phyloP scores from a whole-genome alignment of 2,113 vertebrate genomes.

The Forbesichthys agassizii region DNA sequence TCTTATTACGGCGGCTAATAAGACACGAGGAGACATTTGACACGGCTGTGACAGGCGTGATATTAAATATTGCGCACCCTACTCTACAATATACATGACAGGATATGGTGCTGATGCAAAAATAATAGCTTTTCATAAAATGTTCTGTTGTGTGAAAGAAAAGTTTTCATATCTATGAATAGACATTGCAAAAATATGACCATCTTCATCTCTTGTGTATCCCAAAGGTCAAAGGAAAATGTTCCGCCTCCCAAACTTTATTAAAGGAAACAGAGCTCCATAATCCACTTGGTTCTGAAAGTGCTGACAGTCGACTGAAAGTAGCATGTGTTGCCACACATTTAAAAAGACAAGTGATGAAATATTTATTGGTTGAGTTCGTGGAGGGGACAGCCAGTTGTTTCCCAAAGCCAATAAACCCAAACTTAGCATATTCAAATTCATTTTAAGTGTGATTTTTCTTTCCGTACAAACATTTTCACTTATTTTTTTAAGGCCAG shows the following conservation, averaged over 20 bases:
- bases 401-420: conserved; percentile 10
- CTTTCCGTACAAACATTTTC: background rate
- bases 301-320: background rate
- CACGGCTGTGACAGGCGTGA: conserved; percentile 22
- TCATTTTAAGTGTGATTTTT: background rate
- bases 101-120: background rate
- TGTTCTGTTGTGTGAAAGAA: background rate
- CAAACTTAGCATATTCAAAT: conserved; percentile 13
- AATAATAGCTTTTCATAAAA: background rate
- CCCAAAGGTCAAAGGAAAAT: conserved; percentile 20
- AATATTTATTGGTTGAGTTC: conserved; percentile 26
- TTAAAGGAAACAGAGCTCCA: background rate
- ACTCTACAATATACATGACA: conserved; percentile 23
- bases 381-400: background rate
- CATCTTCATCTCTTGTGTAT: conserved; percentile 6
- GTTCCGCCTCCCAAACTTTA: background rate
- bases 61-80: conserved; percentile 32
- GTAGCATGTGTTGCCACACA: conserved; percentile 18
- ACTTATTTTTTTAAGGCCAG: background rate
- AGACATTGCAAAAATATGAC: background rate
- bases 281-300: conserved; percentile 11
- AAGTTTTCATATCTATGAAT: background rate
- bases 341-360: conserved; percentile 14
- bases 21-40: conserved; percentile 11
- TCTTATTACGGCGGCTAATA: conserved; percentile 29